Evolutionary conservation across 2,797 vertebrate genomes (phyloP), one percentile per base, ranked within the genome.

Genomic region (Chanos chanos): DNA sequence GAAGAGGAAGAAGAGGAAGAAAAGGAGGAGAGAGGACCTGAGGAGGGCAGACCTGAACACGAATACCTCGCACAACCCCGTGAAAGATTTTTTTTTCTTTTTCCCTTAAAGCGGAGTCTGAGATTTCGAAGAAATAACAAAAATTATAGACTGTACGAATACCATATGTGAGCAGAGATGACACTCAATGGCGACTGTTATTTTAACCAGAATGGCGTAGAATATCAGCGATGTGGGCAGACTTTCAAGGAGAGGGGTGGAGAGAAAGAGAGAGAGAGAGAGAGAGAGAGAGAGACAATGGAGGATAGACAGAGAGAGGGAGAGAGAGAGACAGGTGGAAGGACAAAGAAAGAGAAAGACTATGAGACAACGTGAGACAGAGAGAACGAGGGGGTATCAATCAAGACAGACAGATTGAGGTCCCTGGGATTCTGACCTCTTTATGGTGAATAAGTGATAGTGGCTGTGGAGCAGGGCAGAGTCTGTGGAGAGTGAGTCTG

Each of bases 401-500:
- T 43, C 53, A 56, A 10, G 8, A 44, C 41, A 21, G 53, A 56
- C 53, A 56, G 24, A 44, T 30, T 41, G 18, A 28, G 37, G 19
- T 37, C 34, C 15, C 30, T 30, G 24, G 25, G 10, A 2, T 9
- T 19, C 16, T 43, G 24, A 31, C 25, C 39, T 56, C 39, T 16
- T 28, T 51, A 21, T 56, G 27, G 53, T 43, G 52, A 40, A 40
- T 27, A 43, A 56, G 25, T 30, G 25, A 21, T 5, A 3, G 18
- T 19, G 39, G 7, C 18, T n/a, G n/a, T n/a, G n/a, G n/a, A n/a
- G n/a, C n/a, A n/a, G n/a, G n/a, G n/a, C n/a, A n/a, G n/a, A n/a
- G n/a, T n/a, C n/a, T n/a, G n/a, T n/a, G n/a, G n/a, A n/a, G n/a
- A n/a, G n/a, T n/a, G n/a, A n/a, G n/a, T n/a, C n/a, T n/a, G n/a